phyloP scores from a whole-genome alignment of 2,113 vertebrate species.

The Calyptomena viridis region DNA sequence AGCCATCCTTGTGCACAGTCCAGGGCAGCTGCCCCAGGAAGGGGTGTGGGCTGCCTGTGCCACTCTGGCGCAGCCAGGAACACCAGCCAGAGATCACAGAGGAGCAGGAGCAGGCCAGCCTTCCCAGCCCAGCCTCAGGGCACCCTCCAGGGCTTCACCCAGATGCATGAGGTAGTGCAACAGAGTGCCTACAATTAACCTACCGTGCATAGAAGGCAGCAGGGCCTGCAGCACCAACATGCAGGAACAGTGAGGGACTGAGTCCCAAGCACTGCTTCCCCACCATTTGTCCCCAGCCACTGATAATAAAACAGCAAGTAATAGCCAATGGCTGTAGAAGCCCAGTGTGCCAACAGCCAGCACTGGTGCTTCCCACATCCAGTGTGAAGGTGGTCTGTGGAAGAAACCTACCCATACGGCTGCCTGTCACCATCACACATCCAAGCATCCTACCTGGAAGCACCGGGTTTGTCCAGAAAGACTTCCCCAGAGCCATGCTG shows the following conservation, averaged over 20 bases:
- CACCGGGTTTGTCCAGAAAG: no score
- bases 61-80: not conserved
- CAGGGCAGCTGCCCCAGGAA: not conserved
- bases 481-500: no score
- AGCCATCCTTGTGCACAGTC: fast-evolving
- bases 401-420: no score
- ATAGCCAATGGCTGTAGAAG: not conserved
- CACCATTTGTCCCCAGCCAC: not conserved
- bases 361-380: not conserved
- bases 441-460: no score
- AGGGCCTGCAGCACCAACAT: fast-evolving
- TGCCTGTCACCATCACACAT: no score
- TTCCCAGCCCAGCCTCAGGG: not conserved
- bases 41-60: not conserved
- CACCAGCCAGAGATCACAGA: not conserved
- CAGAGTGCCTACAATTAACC: not conserved
- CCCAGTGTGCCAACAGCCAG: not conserved
- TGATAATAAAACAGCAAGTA: not conserved
- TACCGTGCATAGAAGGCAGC: not conserved
- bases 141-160: not conserved
- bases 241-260: not conserved
- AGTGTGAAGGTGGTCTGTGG: not conserved
- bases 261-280: not conserved
- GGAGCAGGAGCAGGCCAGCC: not conserved
- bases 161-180: fast-evolving